A percentile compares a stretch with the other conserved stretches of the same genome.
These are phyloP conservation scores for Phymanthus crucifer DNA, from an alignment of 92 coral and sea anemone species.

Conservation along the genomic window DNA sequence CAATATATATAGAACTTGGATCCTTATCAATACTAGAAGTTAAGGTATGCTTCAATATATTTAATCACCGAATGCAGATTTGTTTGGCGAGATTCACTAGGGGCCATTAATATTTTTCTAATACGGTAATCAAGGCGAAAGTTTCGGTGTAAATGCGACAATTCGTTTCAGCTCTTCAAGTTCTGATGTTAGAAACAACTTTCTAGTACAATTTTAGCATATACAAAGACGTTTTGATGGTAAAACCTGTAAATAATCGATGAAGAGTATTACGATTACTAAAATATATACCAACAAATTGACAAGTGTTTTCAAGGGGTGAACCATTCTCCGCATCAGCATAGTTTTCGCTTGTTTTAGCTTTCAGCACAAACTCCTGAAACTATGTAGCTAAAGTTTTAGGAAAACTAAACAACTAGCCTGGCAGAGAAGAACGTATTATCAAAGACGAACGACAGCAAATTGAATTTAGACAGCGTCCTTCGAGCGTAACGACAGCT, in stretches of 20 bases:
- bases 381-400: not conserved
- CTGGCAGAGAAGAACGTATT: not conserved
- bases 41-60: not conserved
- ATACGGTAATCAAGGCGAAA: too few species aligned
- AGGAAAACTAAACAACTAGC: not conserved
- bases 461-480: slow-evolving; percentile 20
- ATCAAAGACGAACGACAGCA: not conserved
- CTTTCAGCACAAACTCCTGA: not conserved
- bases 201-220: not conserved
- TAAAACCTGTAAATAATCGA: not conserved
- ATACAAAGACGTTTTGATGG: not conserved
- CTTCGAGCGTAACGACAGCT: slow-evolving; percentile 35
- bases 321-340: not conserved
- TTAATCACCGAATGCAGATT: not conserved
- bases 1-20: not conserved
- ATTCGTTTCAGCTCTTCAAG: not conserved
- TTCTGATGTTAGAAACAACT: not conserved
- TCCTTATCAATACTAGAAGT: not conserved
- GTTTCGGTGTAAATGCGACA: not conserved
- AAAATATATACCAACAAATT: not conserved
- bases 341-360: not conserved
- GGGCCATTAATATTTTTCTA: not conserved
- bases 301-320: not conserved
- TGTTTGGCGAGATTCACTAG: not conserved
- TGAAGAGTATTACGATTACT: not conserved